Evolutionary conservation across 1,140 invertebrate genomes (phyloP).

Genomic region (Heliconius nattereri): DNA sequence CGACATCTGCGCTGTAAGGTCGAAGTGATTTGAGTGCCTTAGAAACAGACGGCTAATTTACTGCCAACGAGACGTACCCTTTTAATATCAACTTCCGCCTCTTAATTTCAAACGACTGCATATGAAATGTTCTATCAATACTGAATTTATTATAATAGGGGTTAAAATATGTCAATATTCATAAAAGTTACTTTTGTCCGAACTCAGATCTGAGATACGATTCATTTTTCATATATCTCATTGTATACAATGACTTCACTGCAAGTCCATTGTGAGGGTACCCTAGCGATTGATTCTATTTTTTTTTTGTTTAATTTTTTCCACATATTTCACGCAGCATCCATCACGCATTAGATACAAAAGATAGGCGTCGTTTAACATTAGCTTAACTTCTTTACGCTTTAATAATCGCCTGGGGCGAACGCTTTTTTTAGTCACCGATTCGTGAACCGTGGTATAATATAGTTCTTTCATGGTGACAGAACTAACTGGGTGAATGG

Average conservation of each 20-base stretch:
- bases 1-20: slow-evolving; percentile 61
- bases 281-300: slow-evolving; percentile 58
- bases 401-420: slow-evolving; percentile 75
- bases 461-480: slow-evolving; percentile 57
- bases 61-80: slow-evolving; percentile 31
- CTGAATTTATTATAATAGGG: slow-evolving; percentile 43
- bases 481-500: slow-evolving; percentile 49
- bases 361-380: slow-evolving; percentile 80
- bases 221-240: slow-evolving; percentile 64
- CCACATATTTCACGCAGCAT: slow-evolving; percentile 72
- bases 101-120: slow-evolving; percentile 35
- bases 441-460: slow-evolving; percentile 56
- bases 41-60: slow-evolving; percentile 39
- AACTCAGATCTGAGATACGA: slow-evolving; percentile 57
- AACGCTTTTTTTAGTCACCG: slow-evolving; percentile 51
- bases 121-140: slow-evolving; percentile 36
- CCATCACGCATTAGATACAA: slow-evolving; percentile 77
- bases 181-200: slow-evolving; percentile 66
- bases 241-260: slow-evolving; percentile 60
- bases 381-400: slow-evolving; percentile 81
- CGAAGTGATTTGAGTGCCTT: slow-evolving; percentile 21
- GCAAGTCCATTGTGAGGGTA: slow-evolving; percentile 60
- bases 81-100: slow-evolving; percentile 49
- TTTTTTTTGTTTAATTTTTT: slow-evolving; percentile 71
- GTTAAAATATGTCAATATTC: slow-evolving; percentile 53